phyloP scores from a whole-genome alignment of 2,888 invertebrate species.

The Apodemia hepburni region DNA sequence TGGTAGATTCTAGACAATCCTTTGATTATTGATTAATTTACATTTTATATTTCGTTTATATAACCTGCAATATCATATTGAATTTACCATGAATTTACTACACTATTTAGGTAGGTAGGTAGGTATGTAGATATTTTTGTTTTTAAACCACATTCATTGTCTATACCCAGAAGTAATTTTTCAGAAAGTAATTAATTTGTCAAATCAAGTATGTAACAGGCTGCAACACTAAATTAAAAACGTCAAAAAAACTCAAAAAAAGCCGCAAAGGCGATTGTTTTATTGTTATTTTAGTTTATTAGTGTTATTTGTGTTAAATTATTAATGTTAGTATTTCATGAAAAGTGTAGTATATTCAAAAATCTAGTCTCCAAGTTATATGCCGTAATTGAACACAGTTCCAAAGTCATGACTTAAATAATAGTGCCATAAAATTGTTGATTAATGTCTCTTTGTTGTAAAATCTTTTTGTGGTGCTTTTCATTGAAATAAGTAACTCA shows the following conservation, averaged over 20 bases:
- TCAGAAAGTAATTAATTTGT: slow-evolving; percentile 67
- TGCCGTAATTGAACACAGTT: slow-evolving; percentile 52
- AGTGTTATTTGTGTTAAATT: slow-evolving; percentile 69
- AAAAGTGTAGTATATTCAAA: slow-evolving; percentile 52
- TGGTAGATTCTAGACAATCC: no score
- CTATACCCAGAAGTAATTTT: slow-evolving; percentile 44
- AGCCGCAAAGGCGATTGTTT: slow-evolving; percentile 62
- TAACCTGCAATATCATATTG: not conserved
- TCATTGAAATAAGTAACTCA: slow-evolving; percentile 16
- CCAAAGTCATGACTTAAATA: slow-evolving; percentile 53
- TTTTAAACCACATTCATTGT: slow-evolving; percentile 24
- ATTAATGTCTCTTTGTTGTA: slow-evolving; percentile 68
- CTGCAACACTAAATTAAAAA: slow-evolving; percentile 71
- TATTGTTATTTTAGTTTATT: slow-evolving; percentile 65
- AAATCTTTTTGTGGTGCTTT: slow-evolving; percentile 46
- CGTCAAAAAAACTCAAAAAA: slow-evolving; percentile 69
- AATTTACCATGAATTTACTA: not conserved
- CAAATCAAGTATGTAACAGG: slow-evolving; percentile 31
- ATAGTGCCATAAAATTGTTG: slow-evolving; percentile 68
- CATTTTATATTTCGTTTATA: not conserved
- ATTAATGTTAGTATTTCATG: slow-evolving; percentile 48
- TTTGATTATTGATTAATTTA: no score
- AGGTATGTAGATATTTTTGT: not conserved
- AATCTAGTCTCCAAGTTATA: slow-evolving; percentile 61
- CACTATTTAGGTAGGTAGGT: not conserved